These are phyloP conservation scores for Villa cingulata DNA, from an alignment of 2,888 invertebrate species.

Conservation along the genomic window DNA sequence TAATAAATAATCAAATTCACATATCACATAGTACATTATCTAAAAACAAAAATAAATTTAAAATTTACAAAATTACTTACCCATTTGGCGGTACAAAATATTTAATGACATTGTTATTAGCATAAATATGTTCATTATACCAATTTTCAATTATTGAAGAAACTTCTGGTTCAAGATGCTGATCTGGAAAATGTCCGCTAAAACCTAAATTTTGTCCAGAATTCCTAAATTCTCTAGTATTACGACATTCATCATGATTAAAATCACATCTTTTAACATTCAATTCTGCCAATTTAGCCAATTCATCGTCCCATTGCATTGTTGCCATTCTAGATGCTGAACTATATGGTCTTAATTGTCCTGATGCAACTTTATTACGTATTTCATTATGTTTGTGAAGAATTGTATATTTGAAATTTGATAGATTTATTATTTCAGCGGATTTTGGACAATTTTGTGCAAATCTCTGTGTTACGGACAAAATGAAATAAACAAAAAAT, in stretches of 20 bases:
- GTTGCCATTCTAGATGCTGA: slow-evolving; percentile 28
- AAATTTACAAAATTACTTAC: too few species aligned
- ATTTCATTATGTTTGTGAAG: slow-evolving; percentile 31
- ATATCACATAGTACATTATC: too few species aligned
- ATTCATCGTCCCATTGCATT: slow-evolving; percentile 28
- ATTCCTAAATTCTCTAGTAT: slow-evolving; percentile 23
- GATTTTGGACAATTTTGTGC: slow-evolving; percentile 7
- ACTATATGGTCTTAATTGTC: slow-evolving; percentile 23
- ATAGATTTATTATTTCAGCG: slow-evolving; percentile 23
- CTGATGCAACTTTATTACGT: slow-evolving; percentile 27
- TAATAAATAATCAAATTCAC: too few species aligned
- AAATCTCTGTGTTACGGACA: too few species aligned
- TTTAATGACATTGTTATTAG: slow-evolving; percentile 2
- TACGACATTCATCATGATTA: slow-evolving; percentile 28
- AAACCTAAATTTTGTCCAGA: slow-evolving; percentile 28
- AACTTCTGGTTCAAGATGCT: neutral
- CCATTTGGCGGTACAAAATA: neutral
- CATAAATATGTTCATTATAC: slow-evolving; percentile 7
- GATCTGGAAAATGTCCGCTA: neutral
- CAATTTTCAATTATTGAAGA: neutral
- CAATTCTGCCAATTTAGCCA: slow-evolving; percentile 26
- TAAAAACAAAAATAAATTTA: too few species aligned
- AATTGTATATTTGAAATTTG: slow-evolving; percentile 25
- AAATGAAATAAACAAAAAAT: too few species aligned
- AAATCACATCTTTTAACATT: slow-evolving; percentile 29